Conservation (phyloP, 1,140 invertebrate genomes). For the Drosophila micromelanica region DNA sequence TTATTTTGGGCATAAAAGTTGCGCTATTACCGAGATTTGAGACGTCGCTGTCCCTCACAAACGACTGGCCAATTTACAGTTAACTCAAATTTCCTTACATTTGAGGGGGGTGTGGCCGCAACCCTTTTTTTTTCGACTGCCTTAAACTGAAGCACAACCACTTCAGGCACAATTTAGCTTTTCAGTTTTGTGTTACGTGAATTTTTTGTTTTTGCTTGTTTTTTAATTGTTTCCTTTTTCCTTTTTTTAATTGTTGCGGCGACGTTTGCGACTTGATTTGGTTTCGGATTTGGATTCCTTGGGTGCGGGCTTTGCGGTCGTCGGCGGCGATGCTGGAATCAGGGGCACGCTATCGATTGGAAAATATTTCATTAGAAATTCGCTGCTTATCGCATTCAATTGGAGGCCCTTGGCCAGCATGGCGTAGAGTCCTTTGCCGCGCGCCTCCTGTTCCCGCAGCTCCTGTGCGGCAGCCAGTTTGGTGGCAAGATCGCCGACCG, state of each 20-base stretch:
- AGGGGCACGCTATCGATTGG: neutral
- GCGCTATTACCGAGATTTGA: slow-evolving; percentile 76
- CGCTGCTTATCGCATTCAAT: slow-evolving; percentile 1
- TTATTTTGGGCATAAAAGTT: slow-evolving; percentile 76
- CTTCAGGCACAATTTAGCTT: slow-evolving; percentile 63
- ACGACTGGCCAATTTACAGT: slow-evolving; percentile 65
- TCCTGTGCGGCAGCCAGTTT: neutral
- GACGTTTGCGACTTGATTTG: neutral
- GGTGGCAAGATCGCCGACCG: neutral
- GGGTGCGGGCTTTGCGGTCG: neutral
- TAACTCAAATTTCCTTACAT: slow-evolving; percentile 47
- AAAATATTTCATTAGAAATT: slow-evolving; percentile 22
- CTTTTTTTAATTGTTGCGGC: slow-evolving; percentile 7
- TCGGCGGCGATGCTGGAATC: neutral
- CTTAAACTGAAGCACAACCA: slow-evolving; percentile 3
- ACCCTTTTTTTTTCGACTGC: neutral
- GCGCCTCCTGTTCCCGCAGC: slow-evolving; percentile 36
- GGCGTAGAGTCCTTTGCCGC: slow-evolving; percentile 18
- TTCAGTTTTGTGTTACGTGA: slow-evolving; percentile 21
- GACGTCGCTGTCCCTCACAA: slow-evolving; percentile 35
- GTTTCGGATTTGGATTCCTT: too few species aligned
- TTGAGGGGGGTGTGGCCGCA: slow-evolving; percentile 14
- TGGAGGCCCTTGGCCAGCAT: slow-evolving; percentile 8
- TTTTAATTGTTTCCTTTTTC: neutral
- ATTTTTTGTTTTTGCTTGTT: neutral